A percentile compares a stretch with the other conserved stretches of the same genome.
Evolutionary conservation across 2,888 invertebrate species (phyloP).

Genomic region (Toxonevra muliebris): DNA sequence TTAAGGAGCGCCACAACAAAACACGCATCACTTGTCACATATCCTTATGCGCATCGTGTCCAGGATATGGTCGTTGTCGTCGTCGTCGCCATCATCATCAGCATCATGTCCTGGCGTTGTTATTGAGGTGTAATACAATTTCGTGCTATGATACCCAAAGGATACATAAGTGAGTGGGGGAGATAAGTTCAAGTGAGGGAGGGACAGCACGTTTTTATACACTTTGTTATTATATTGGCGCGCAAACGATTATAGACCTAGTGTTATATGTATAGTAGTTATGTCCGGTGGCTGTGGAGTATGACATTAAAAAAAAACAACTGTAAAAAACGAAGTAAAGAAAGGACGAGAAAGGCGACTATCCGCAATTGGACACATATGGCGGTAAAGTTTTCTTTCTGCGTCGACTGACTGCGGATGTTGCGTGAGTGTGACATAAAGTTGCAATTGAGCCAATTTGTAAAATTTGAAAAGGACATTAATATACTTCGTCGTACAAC

Average conservation of each 20-base stretch:
- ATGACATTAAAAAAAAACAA: background rate
- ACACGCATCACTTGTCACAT: slow-evolving; percentile 63
- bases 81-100: slow-evolving; percentile 16
- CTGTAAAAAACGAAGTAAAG: slow-evolving; percentile 7
- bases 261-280: background rate
- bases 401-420: background rate
- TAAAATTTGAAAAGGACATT: slow-evolving; percentile 58
- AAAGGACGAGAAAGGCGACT: slow-evolving; percentile 26
- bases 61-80: slow-evolving; percentile 43
- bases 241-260: slow-evolving; percentile 31
- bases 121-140: slow-evolving; percentile 64
- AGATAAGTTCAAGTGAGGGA: slow-evolving; percentile 17
- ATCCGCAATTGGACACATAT: slow-evolving; percentile 56
- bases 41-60: slow-evolving; percentile 40
- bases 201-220: slow-evolving; percentile 1
- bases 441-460: slow-evolving; percentile 66
- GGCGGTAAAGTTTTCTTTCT: slow-evolving; percentile 46
- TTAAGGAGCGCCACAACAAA: slow-evolving; percentile 63
- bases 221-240: slow-evolving; percentile 34
- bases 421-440: slow-evolving; percentile 58
- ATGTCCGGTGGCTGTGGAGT: too few relatives aligned
- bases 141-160: slow-evolving; percentile 58
- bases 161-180: slow-evolving; percentile 15
- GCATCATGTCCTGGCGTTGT: slow-evolving; percentile 60
- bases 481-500: slow-evolving; percentile 39